phyloP scores from a whole-genome alignment of 2,113 vertebrate species.

The Zootoca vivipara region DNA sequence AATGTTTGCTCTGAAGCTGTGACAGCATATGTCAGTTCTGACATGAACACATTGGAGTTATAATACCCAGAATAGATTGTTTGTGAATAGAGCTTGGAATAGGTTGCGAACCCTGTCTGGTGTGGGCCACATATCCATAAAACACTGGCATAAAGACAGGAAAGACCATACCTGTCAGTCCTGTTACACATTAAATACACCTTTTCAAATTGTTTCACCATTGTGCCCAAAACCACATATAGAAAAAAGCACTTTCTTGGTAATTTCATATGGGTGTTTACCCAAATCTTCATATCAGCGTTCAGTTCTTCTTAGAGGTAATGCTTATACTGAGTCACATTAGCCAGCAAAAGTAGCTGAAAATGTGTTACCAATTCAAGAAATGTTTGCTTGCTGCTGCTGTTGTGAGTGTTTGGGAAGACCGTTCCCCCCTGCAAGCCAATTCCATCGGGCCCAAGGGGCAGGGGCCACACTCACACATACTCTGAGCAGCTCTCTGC shows the following conservation, averaged over 20 bases:
- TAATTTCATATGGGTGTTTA: neutral
- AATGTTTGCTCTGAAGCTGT: conserved; percentile 40
- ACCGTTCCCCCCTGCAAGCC: too few species aligned
- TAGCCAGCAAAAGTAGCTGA: neutral
- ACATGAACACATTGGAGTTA: neutral
- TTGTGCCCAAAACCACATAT: neutral
- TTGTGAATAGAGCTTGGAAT: neutral
- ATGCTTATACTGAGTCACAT: neutral
- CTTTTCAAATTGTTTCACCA: neutral
- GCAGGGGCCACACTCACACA: too few species aligned
- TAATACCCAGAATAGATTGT: neutral
- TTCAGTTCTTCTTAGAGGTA: neutral
- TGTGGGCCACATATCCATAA: neutral
- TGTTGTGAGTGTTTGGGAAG: too few species aligned
- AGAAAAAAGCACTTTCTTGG: neutral
- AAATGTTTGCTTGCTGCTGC: neutral
- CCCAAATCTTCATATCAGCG: neutral
- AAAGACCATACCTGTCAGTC: neutral
- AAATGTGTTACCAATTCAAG: neutral
- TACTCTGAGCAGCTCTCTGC: too few species aligned
- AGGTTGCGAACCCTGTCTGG: neutral
- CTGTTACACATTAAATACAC: fast-evolving
- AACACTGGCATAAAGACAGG: neutral
- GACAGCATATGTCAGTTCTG: conserved; percentile 21
- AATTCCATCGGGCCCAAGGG: too few species aligned